Base-by-base conservation (phyloP, 2,113 vertebrate species). In the Pterophyllum scalare region DNA sequence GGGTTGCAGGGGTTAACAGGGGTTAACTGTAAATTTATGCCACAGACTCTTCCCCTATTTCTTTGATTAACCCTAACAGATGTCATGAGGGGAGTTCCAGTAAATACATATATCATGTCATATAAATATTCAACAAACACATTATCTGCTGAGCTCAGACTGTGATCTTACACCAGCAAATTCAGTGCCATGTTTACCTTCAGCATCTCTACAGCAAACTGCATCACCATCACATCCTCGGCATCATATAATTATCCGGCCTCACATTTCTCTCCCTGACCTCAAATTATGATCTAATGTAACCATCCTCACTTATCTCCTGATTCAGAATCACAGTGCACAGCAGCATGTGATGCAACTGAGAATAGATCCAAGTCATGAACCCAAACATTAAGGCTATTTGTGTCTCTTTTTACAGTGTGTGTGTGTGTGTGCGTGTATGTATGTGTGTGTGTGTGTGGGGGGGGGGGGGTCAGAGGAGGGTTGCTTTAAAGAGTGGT, bases 271-370 rank as follows among this genome's bases (percentile, higher is more conserved):
- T 75, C 72, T 78, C 22, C 40, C 62, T 60, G 40, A 64, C 38
- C 11, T 35, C 75, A 81, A 24, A 81, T 77, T 28, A 43, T 49
- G 43, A 38, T 77, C 7, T 24, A 75, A 82, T 61, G 43, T 72
- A 78, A 35, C 40, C 33, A 46, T n/a, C 40, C 14, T 52, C 49
- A 64, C 20, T 31, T 75, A 20, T 26, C 11, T 14, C 17, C 28
- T 72, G 6, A 56, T 65, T 81, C 64, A 59, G n/a, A 28, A n/a
- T 38, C n/a, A 24, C 35, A 58, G 26, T 20, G 15, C 67, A 26
- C 19, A 59, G 31, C 75, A 78, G 43, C 15, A 28, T 19, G 35
- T n/a, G 61, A 17, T 54, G 61, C 40, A 35, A 52, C 58, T 22
- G 28, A 40, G 60, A 67, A 31, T 14, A 70, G 31, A n/a, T 20